A percentile compares a stretch with the other conserved stretches of the same genome.
Conservation (phyloP, 2,888 invertebrate genomes). For the Nephrotoma appendiculata region DNA sequence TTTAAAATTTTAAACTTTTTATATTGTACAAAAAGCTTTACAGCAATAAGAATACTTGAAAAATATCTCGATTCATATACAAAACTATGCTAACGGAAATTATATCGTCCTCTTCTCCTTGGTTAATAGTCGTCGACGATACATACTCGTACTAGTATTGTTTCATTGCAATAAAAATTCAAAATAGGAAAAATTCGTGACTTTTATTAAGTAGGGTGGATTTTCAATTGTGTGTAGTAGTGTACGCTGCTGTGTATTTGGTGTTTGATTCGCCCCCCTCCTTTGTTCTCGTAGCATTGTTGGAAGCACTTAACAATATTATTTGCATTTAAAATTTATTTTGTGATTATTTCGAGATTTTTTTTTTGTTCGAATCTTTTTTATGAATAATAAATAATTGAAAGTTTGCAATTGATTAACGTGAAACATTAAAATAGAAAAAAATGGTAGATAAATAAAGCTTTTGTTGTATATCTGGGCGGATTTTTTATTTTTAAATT, state of each 20-base stretch:
- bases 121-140: background rate
- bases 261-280: background rate
- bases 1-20: background rate
- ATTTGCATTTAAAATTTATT: background rate
- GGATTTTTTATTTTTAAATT: background rate
- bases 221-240: background rate
- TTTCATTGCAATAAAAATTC: background rate
- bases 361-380: background rate
- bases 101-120: background rate
- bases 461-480: background rate
- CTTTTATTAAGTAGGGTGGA: background rate
- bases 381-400: background rate
- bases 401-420: background rate
- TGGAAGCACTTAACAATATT: background rate
- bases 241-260: background rate
- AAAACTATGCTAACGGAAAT: background rate
- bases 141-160: background rate
- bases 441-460: background rate
- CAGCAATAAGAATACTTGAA: background rate
- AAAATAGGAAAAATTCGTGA: background rate
- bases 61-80: background rate
- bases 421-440: background rate
- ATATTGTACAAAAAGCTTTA: background rate
- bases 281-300: background rate
- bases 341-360: background rate